Percentiles rank a stretch among this genome's conserved stretches.
Conservation (phyloP, 2,113 vertebrate species). For the Boleophthalmus pectinirostris region DNA sequence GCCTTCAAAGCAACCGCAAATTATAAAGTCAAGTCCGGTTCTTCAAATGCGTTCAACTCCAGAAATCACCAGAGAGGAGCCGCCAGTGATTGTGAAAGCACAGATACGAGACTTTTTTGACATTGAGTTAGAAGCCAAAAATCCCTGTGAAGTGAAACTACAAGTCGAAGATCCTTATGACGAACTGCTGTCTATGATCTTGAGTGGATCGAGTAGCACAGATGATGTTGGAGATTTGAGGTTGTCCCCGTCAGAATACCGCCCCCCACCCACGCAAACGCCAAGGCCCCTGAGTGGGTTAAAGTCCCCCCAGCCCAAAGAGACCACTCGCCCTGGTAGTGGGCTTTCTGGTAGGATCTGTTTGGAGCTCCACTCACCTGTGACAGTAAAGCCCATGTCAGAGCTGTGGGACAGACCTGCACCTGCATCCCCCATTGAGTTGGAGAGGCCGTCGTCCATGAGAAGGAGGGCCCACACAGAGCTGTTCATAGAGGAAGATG, state of each 20-base stretch:
- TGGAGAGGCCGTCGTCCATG: slow-evolving; percentile 33
- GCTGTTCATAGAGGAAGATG: slow-evolving; percentile 88
- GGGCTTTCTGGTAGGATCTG: neutral
- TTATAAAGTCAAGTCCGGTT: slow-evolving; percentile 5
- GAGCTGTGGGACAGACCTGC: slow-evolving; percentile 42
- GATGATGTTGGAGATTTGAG: slow-evolving; percentile 43
- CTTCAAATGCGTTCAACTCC: slow-evolving; percentile 8
- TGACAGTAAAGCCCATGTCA: slow-evolving; percentile 59
- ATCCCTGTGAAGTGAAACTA: slow-evolving; percentile 31
- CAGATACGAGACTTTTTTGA: slow-evolving; percentile 41
- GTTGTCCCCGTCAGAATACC: slow-evolving; percentile 1
- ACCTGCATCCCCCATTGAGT: slow-evolving; percentile 42
- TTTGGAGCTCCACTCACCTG: slow-evolving; percentile 26
- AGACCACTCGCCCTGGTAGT: neutral
- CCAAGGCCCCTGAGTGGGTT: slow-evolving; percentile 19
- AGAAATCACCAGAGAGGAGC: slow-evolving; percentile 36
- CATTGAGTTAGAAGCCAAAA: slow-evolving; percentile 11
- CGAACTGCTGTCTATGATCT: slow-evolving; percentile 53
- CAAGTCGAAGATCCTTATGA: slow-evolving; percentile 63
- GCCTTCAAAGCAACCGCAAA: slow-evolving; percentile 19
- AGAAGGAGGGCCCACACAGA: slow-evolving; percentile 67
- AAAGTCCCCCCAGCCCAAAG: neutral
- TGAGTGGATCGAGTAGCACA: slow-evolving; percentile 27
- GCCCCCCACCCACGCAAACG: neutral
- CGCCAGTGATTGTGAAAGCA: slow-evolving; percentile 22